Evolutionary conservation across 2,888 invertebrate genomes (phyloP), one percentile per base, ranked within the genome.

Genomic region (Archips crataeganus): DNA sequence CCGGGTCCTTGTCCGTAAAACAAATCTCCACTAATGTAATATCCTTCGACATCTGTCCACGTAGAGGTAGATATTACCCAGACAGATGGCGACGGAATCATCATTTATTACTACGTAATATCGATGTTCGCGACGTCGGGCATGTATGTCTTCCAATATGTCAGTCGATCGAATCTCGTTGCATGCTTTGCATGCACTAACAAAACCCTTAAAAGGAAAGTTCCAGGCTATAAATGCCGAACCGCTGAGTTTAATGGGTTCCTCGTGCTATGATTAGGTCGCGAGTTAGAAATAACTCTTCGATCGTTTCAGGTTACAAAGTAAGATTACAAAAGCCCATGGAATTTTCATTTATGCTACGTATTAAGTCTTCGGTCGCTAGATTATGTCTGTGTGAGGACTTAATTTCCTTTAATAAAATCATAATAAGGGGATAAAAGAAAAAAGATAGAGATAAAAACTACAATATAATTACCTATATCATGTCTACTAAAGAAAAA

Each of bases 211-310:
- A 11, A 54, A 45, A 10, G 51, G 23, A 34, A 67, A 54, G 59
- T 65, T 51, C 13, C 32, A 59, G 10, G 71, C 67, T 34, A 54
- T 72, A 67, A 67, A 45, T n/a, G 62, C 3, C 54, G 32, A 61
- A 49, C 45, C 59, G n/a, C 54, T 45, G 45, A 54, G 51, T 73
- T 72, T 68, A 73, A 68, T 68, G 59, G 73, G 57, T 57, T 23
- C 15, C 23, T 59, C 9, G 67, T 6, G 68, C 62, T 59, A 34
- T n/a, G 59, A 67, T 54, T 62, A 63, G 63, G 39, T 62, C 59
- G 63, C 63, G 62, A 72, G 67, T 63, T 47, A 73, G 59, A 47
- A 57, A 73, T 73, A 59, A 47, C 68, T 49, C 36, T 34, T 6
- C 15, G 47, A 65, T 68, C 36, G 39, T 59, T 73, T 42, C 49